Evolutionary conservation across 2,888 invertebrate species (phyloP), one percentile per base, ranked within the genome.

Genomic region (Drosophila helvetica): DNA sequence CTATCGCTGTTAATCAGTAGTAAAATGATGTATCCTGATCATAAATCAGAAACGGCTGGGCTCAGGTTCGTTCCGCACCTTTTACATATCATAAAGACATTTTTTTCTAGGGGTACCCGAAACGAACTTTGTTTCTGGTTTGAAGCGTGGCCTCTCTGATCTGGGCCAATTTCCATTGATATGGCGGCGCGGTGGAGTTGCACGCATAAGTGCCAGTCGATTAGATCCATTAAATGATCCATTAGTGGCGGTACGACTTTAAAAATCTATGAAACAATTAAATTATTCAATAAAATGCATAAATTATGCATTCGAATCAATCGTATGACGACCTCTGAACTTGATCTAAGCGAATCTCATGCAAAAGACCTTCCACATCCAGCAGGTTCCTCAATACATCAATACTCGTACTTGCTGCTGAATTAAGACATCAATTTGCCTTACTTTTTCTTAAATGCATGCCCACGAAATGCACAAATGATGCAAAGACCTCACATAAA

Each of bases 361-460:
- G 54, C 54, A 19, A 47, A 54, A 66, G 54, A 43, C 66, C 66
- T 55, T 66, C 48, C 33, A 38, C 38, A 27, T 46, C 38, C 38
- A 18, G 38, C 17, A 15, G 25, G 18, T 10, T 25, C 15, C 18
- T 17, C 25, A 61, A n/a, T 19, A 38, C 17, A 27, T 46, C 63
- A 68, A 61, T 64, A 56, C n/a, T 55, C 33, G 43, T 70, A 7
- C 38, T n/a, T 62, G 27, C 30, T 43, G 18, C 64, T 65, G 54
- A 70, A 77, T 66, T 65, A 54, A 71, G 56, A 12, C 55, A 56
- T 38, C 67, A 69, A 57, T 30, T 38, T 63, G 64, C 45, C 27
- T 59, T 30, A 70, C 69, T 61, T 38, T 51, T 30, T 45, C 61
- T 48, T 64, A 59, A 70, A 67, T 45, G 52, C 53, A 22, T 64